Evolutionary conservation across 2,888 invertebrate species (phyloP).

Genomic region (Drosophila diplacantha): DNA sequence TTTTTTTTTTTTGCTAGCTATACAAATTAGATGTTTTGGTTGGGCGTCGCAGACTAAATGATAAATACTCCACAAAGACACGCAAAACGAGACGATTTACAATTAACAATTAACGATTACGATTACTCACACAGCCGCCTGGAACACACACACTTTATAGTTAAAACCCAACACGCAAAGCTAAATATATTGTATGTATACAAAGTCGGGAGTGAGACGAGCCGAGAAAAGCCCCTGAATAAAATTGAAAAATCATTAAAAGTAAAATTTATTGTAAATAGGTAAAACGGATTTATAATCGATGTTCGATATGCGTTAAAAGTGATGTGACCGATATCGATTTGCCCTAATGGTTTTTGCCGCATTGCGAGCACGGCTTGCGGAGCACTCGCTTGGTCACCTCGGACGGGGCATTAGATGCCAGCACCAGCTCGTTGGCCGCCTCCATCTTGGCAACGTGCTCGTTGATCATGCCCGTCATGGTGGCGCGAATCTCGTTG

Average conservation of each 20-base stretch:
- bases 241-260: conserved; percentile 19
- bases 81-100: neutral
- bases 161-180: conserved; percentile 6
- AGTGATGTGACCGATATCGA: neutral
- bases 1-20: conserved; percentile 23
- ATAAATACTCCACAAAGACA: conserved; percentile 8
- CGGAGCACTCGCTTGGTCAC: neutral
- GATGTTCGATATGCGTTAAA: neutral
- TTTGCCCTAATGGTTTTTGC: neutral
- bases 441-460: neutral
- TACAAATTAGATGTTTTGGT: conserved; percentile 25
- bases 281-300: neutral
- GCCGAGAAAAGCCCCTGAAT: conserved; percentile 19
- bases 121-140: conserved; percentile 9
- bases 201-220: conserved; percentile 6
- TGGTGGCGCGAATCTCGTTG: conserved; percentile 11
- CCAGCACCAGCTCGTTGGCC: too few relatives aligned
- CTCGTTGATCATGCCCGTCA: neutral
- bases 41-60: conserved; percentile 21
- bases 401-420: too few relatives aligned
- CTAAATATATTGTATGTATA: conserved; percentile 8
- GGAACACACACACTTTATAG: conserved; percentile 10
- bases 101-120: conserved; percentile 12
- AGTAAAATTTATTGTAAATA: neutral
- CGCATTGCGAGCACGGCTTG: neutral